Conservation (phyloP, 2,888 invertebrate species). For the Isoperla grammatica region DNA sequence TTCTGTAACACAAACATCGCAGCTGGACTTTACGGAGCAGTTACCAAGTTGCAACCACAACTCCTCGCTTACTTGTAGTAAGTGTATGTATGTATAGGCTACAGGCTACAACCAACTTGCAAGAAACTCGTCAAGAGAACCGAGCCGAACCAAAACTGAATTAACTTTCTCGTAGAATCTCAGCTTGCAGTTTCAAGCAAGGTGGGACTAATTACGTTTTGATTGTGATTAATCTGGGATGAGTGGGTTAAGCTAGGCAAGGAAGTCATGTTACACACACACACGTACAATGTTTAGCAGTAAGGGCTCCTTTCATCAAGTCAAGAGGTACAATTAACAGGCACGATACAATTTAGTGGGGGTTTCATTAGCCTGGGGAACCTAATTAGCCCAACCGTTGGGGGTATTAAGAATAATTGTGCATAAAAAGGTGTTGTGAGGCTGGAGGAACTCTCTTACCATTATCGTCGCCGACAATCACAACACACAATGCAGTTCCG, state of each 20-base stretch:
- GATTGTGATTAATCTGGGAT: conserved; percentile 25
- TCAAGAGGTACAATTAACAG: no score
- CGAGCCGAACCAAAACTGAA: conserved; percentile 9
- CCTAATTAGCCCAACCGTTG: no score
- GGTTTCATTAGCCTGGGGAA: no score
- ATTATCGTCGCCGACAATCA: no score
- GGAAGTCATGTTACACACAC: neutral
- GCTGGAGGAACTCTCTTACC: no score
- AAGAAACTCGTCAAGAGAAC: conserved; percentile 22
- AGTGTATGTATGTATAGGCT: no score
- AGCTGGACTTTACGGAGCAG: no score
- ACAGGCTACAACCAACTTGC: conserved; percentile 12
- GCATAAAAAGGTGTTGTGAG: no score
- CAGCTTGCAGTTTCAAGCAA: conserved; percentile 15
- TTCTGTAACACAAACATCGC: neutral
- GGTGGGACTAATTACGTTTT: conserved; percentile 26
- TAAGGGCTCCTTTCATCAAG: no score
- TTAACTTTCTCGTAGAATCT: conserved; percentile 18
- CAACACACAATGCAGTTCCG: no score
- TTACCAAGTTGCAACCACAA: conserved; percentile 6
- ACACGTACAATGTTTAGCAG: conserved; percentile 1
- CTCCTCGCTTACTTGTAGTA: neutral
- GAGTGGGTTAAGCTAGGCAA: neutral
- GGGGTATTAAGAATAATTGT: no score
- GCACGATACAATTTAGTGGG: no score